Evolutionary conservation across 2,797 vertebrate species (phyloP).

Genomic region (Cossypha caffra): DNA sequence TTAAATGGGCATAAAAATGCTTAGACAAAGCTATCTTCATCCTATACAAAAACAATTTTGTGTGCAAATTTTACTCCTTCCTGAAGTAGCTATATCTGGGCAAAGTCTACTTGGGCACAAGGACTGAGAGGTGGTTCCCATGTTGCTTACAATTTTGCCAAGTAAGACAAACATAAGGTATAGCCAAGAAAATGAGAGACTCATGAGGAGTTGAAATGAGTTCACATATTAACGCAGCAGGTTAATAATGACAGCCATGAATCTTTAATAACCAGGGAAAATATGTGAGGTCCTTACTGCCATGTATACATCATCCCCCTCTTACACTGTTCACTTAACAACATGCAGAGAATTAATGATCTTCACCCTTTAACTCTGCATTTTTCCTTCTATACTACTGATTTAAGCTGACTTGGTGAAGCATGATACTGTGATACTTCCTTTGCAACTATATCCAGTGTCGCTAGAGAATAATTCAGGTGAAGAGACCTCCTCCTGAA

Average conservation of each 20-base stretch:
- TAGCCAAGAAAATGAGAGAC: background rate
- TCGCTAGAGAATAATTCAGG: background rate
- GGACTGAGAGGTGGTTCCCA: background rate
- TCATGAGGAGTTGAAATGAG: background rate
- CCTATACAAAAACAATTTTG: background rate
- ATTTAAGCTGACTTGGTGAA: background rate
- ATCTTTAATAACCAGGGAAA: background rate
- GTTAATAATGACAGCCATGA: constrained; percentile 3
- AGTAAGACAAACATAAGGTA: background rate
- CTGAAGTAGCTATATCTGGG: background rate
- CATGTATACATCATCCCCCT: background rate
- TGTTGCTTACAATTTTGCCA: background rate
- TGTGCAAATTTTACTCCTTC: background rate
- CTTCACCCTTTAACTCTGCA: background rate
- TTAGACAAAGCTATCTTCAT: background rate
- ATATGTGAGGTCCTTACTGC: background rate
- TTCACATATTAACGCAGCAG: background rate
- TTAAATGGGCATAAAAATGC: background rate
- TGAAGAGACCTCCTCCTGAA: background rate
- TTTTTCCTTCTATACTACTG: background rate
- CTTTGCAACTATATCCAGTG: background rate
- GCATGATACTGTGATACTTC: background rate
- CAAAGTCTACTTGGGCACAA: background rate
- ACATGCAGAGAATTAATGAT: background rate
- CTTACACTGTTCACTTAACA: background rate